phyloP scores from a whole-genome alignment of 2,888 invertebrate genomes.

The Xylocampa areola region DNA sequence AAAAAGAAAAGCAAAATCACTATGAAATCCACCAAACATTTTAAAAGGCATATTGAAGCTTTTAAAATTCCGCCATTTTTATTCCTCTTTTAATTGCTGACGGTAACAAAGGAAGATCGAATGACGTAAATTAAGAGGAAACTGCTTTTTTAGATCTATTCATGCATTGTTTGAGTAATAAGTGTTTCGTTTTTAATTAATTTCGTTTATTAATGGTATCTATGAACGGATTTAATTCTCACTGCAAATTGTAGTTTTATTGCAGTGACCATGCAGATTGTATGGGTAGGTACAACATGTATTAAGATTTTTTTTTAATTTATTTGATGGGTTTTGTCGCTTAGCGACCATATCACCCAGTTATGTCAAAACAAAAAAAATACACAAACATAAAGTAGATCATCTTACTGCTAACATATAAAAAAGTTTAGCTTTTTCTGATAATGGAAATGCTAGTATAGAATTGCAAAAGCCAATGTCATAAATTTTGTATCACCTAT shows the following conservation, averaged over 20 bases:
- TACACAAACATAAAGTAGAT: no score
- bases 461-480: no score
- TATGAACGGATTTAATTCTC: not conserved
- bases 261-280: not conserved
- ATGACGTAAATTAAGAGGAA: conserved; percentile 71
- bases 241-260: not conserved
- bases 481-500: no score
- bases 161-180: conserved; percentile 50
- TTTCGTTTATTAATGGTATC: conserved; percentile 19
- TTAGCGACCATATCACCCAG: no score
- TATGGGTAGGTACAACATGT: no score
- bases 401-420: no score
- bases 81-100: conserved; percentile 77
- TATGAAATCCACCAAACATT: conserved; percentile 50
- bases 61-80: conserved; percentile 69
- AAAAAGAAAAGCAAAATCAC: conserved; percentile 25
- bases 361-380: no score
- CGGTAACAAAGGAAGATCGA: conserved; percentile 77
- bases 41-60: conserved; percentile 62
- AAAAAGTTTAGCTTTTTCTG: no score
- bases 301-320: no score
- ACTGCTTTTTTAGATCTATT: conserved; percentile 61
- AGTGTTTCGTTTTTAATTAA: conserved; percentile 41
- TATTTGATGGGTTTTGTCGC: no score
- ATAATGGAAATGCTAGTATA: no score